Conservation (phyloP, 2,113 vertebrate species). For the Prochilodus magdalenae region DNA sequence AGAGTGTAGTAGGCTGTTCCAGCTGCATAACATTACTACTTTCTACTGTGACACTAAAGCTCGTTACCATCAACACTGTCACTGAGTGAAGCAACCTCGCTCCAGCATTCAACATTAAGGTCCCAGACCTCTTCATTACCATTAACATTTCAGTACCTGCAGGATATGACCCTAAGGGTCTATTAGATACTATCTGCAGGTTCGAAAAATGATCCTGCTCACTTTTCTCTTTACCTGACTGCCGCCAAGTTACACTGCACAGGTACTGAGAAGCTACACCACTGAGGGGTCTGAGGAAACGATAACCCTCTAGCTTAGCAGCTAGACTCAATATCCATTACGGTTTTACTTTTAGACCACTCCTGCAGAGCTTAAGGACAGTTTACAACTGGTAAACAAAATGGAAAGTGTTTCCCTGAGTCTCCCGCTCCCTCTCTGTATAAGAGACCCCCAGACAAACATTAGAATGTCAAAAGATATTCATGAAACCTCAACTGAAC, state of each 20-base stretch:
- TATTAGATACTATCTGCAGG: conserved; percentile 44
- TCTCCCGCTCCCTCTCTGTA: neutral
- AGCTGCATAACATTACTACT: conserved; percentile 21
- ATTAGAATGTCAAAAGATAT: neutral
- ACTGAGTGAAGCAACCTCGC: conserved; percentile 28
- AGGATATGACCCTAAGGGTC: conserved; percentile 45
- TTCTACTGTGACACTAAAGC: conserved; percentile 22
- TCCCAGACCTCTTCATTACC: conserved; percentile 47
- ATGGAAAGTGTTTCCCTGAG: neutral
- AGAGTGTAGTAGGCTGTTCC: neutral
- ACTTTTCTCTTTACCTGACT: conserved; percentile 41
- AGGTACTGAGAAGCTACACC: conserved; percentile 25
- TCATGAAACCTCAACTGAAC: neutral
- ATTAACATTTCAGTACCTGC: conserved; percentile 47
- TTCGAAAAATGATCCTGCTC: conserved; percentile 47
- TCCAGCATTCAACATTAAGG: conserved; percentile 42
- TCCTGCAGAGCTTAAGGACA: neutral
- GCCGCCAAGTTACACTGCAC: conserved; percentile 33
- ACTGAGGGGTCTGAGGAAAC: conserved; percentile 9
- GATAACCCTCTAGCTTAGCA: conserved; percentile 25
- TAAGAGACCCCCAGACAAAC: neutral
- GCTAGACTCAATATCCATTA: neutral
- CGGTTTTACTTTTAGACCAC: neutral
- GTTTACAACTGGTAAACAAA: neutral
- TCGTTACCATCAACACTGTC: conserved; percentile 21